phyloP scores from a whole-genome alignment of 2,888 invertebrate genomes.

The Ligdia adustata region DNA sequence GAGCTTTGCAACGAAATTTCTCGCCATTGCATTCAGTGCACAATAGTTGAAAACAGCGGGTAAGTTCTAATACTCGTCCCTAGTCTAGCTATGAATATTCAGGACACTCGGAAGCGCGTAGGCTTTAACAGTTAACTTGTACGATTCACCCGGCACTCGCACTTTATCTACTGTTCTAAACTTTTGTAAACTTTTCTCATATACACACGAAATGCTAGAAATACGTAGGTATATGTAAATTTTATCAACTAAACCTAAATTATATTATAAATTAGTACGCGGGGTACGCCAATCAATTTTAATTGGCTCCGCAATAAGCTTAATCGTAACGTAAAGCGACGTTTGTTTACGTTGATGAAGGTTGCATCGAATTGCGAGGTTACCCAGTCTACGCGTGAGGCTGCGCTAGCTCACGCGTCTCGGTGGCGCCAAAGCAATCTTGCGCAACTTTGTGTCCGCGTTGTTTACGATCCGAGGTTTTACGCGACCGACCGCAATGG shows the following conservation, averaged over 20 bases:
- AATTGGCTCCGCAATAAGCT: constrained; percentile 44
- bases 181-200: neutral
- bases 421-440: constrained; percentile 74
- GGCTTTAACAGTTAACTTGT: constrained; percentile 76
- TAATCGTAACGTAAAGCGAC: constrained; percentile 62
- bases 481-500: constrained; percentile 60
- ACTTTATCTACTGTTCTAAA: constrained; percentile 50
- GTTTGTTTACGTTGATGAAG: constrained; percentile 81
- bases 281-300: constrained; percentile 40
- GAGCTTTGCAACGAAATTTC: neutral
- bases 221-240: too few relatives aligned
- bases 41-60: constrained; percentile 44
- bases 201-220: too few relatives aligned
- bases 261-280: too few relatives aligned
- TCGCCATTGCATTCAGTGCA: neutral
- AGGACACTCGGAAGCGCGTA: constrained; percentile 55
- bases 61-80: constrained; percentile 51
- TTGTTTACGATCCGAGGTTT: constrained; percentile 67
- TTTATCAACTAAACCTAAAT: too few relatives aligned
- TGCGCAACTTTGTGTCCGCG: constrained; percentile 68
- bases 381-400: constrained; percentile 78
- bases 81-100: constrained; percentile 73
- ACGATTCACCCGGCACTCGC: constrained; percentile 52
- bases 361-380: constrained; percentile 82
- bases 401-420: constrained; percentile 82